Evolutionary conservation across 2,888 invertebrate genomes (phyloP).

Genomic region (Oscheius sp.): DNA sequence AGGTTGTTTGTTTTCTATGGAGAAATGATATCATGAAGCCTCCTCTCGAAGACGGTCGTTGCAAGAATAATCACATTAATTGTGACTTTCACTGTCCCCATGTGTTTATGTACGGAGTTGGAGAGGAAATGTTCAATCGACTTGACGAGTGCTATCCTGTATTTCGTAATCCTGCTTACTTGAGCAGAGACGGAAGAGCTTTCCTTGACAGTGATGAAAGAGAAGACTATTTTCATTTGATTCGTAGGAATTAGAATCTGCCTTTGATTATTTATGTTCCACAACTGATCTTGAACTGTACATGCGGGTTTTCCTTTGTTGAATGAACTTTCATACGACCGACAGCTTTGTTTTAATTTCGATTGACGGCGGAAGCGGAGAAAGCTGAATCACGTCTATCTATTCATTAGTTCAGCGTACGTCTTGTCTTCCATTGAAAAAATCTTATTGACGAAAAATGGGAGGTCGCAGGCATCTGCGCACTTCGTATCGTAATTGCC

Average conservation of each 20-base stretch:
- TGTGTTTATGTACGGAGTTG: slow-evolving; percentile 2
- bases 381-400: too few species aligned
- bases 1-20: slow-evolving; percentile 9
- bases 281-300: too few species aligned
- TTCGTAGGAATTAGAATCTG: too few species aligned
- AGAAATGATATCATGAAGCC: background rate
- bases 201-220: background rate
- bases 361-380: background rate
- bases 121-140: background rate
- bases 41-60: background rate
- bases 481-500: background rate
- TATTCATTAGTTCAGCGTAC: too few species aligned
- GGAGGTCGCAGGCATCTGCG: too few species aligned
- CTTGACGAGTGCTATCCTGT: background rate
- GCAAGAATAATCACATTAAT: background rate
- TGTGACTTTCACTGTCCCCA: slow-evolving; percentile 7
- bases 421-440: too few species aligned
- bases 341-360: background rate
- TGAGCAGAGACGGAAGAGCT: background rate
- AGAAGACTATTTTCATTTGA: slow-evolving; percentile 11
- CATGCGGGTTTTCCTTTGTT: too few species aligned
- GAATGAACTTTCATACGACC: too few species aligned
- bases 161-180: background rate
- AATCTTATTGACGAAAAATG: too few species aligned
- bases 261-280: too few species aligned